phyloP scores from a whole-genome alignment of 2,797 vertebrate species.

The Tokudaia tokunoshimensis region DNA sequence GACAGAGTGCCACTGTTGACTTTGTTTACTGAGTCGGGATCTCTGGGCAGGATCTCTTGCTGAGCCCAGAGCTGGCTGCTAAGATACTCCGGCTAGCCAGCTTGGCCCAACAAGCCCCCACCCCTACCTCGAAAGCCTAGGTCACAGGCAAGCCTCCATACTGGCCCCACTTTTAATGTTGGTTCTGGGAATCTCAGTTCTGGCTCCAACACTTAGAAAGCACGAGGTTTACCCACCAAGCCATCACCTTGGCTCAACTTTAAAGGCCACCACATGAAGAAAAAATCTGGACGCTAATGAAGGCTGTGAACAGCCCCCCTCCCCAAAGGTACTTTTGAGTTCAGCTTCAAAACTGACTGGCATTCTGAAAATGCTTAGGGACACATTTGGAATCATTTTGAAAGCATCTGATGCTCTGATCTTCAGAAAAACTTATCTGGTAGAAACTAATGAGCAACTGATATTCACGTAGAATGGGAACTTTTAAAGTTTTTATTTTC shows the following conservation, averaged over 20 bases:
- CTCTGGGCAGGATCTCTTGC: not conserved
- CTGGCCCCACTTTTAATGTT: not conserved
- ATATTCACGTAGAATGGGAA: not conserved
- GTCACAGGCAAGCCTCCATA: not conserved
- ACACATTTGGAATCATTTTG: constrained; percentile 92
- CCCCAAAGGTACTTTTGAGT: constrained; percentile 89
- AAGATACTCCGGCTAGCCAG: not conserved
- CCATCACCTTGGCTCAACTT: constrained; percentile 80
- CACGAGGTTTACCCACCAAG: not conserved
- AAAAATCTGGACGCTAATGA: constrained; percentile 86
- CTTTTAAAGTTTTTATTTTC: not conserved
- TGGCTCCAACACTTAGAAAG: not conserved
- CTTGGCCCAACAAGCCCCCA: not conserved
- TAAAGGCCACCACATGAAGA: constrained; percentile 90
- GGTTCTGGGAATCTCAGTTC: not conserved
- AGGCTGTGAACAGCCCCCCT: constrained; percentile 88
- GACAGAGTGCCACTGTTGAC: not conserved
- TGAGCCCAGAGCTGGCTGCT: not conserved
- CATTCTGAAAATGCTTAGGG: constrained; percentile 92
- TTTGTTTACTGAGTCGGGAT: not conserved
- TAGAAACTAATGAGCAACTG: constrained; percentile 90
- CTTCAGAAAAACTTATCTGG: constrained; percentile 90
- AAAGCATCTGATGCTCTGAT: constrained; percentile 92
- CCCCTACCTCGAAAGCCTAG: not conserved
- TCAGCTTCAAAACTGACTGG: constrained; percentile 93